Conservation (phyloP, 1,140 invertebrate genomes). For the Drosophila bocki region DNA sequence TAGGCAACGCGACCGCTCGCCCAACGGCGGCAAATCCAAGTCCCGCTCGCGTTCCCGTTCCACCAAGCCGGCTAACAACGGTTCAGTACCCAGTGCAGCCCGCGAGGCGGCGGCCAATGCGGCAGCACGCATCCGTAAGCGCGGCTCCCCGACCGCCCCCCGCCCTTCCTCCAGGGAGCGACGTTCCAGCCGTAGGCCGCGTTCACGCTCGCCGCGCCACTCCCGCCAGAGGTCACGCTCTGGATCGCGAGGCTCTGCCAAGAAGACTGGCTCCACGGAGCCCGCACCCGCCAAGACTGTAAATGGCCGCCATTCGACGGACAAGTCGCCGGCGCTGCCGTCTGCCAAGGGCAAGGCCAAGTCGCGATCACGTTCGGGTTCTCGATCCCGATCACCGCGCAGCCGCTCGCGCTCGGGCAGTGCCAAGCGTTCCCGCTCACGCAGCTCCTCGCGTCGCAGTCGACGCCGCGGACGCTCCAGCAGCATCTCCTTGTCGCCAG, state of each 20-base stretch:
- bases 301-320: constrained; percentile 66
- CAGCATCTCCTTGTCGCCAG: constrained; percentile 79
- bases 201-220: constrained; percentile 61
- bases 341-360: constrained; percentile 60
- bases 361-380: constrained; percentile 68
- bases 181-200: constrained; percentile 47
- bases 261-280: constrained; percentile 80
- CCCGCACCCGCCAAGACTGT: constrained; percentile 82
- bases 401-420: constrained; percentile 66
- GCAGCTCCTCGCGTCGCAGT: constrained; percentile 67
- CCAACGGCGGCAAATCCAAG: constrained; percentile 34
- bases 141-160: constrained; percentile 47
- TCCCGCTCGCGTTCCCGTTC: constrained; percentile 64
- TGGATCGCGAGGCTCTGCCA: constrained; percentile 54
- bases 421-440: constrained; percentile 63
- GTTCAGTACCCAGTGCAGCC: constrained; percentile 55
- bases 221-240: constrained; percentile 71
- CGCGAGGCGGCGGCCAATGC: constrained; percentile 75
- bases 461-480: constrained; percentile 57
- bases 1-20: constrained; percentile 52
- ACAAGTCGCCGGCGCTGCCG: constrained; percentile 45
- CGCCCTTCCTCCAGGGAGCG: constrained; percentile 53
- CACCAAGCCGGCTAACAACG: constrained; percentile 54
- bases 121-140: constrained; percentile 72
- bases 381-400: constrained; percentile 60